These are phyloP conservation scores for Isurus oxyrinchus DNA, from an alignment of 2,113 vertebrate species.

Conservation along the genomic window DNA sequence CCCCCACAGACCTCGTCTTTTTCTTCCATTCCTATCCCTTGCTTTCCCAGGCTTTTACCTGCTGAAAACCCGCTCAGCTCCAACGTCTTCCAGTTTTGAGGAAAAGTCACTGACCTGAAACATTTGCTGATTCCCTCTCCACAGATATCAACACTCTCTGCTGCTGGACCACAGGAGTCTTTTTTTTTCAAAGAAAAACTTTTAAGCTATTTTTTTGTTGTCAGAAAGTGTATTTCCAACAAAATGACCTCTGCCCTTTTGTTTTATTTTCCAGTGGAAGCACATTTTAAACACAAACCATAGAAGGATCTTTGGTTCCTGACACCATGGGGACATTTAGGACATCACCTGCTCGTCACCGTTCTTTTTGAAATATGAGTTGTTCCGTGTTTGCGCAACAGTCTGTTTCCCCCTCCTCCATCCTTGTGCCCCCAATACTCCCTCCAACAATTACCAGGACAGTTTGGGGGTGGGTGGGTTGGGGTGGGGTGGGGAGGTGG, in stretches of 20 bases:
- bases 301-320: slow-evolving; percentile 51
- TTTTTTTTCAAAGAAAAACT: not conserved
- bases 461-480: too few relatives aligned
- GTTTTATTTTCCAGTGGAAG: slow-evolving; percentile 72
- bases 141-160: not conserved
- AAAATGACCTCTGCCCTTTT: not conserved
- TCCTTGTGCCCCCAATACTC: not conserved
- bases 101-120: not conserved
- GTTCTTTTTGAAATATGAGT: not conserved
- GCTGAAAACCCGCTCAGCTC: not conserved
- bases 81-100: not conserved
- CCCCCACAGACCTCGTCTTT: too few relatives aligned
- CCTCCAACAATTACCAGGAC: not conserved
- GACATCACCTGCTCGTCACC: not conserved
- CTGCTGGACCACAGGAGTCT: not conserved
- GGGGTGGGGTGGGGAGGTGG: not conserved
- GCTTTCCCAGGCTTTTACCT: not conserved
- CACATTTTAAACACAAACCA: slow-evolving; percentile 98
- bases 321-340: not conserved
- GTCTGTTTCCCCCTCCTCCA: not conserved
- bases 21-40: not conserved
- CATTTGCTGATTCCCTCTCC: not conserved
- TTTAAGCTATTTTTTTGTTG: not conserved
- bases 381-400: not conserved
- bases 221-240: not conserved